Percentiles rank a stretch among this genome's conserved stretches.
phyloP scores from a whole-genome alignment of 2,113 vertebrate species.

The Antechinus flavipes region DNA sequence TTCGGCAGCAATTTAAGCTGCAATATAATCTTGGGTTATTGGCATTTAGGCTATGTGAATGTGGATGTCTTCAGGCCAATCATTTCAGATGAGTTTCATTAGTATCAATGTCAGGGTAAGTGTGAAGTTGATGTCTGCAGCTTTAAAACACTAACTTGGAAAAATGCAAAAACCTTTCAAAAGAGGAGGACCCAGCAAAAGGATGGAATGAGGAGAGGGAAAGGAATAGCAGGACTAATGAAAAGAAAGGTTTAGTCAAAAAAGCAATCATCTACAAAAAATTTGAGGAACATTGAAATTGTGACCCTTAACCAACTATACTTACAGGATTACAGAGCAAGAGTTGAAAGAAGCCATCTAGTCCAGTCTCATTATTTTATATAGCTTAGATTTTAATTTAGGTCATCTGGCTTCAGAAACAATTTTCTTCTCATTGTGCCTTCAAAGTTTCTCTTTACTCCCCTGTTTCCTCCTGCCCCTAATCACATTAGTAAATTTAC shows the following conservation, averaged over 20 bases:
- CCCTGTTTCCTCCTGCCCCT: not conserved
- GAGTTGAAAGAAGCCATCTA: not conserved
- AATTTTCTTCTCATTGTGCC: not conserved
- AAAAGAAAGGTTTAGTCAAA: not conserved
- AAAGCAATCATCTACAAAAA: conserved; percentile 38
- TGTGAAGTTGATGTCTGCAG: not conserved
- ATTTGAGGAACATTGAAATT: not conserved
- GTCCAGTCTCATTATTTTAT: not conserved
- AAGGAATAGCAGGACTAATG: not conserved
- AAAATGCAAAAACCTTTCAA: not conserved
- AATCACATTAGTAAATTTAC: not conserved
- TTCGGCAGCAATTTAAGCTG: not conserved
- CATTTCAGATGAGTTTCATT: not conserved
- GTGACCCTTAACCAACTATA: not conserved
- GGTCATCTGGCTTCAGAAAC: not conserved
- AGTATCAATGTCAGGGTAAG: not conserved
- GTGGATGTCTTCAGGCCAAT: not conserved
- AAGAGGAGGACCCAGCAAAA: not conserved
- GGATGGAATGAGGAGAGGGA: not conserved
- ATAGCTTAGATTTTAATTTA: not conserved
- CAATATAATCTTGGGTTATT: not conserved
- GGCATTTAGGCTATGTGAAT: not conserved
- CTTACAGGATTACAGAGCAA: not conserved
- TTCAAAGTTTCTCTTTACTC: not conserved
- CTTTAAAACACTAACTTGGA: not conserved